phyloP scores from a whole-genome alignment of 2,888 invertebrate species.

The Athalia circularis region DNA sequence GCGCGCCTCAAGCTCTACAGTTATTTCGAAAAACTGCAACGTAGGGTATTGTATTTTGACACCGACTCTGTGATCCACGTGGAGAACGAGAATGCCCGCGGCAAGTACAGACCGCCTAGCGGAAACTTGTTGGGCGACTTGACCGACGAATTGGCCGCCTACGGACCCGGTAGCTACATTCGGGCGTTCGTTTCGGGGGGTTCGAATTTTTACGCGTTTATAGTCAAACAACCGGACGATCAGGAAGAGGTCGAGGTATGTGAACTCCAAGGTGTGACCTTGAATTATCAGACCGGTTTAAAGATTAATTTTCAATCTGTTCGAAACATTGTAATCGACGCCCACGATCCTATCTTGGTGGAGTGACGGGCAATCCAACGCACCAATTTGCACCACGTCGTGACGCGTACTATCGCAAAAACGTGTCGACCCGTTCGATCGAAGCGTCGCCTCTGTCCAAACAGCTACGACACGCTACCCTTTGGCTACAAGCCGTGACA shows the following conservation, averaged over 20 bases:
- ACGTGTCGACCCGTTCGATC: background rate
- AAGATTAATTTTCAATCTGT: background rate
- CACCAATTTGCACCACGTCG: no score
- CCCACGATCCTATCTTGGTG: background rate
- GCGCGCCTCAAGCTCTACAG: conserved; percentile 63
- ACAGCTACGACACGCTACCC: no score
- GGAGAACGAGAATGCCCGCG: no score
- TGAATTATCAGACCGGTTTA: background rate
- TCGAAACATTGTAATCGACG: background rate
- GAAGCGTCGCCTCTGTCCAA: background rate
- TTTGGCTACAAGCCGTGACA: no score
- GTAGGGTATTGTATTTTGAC: conserved; percentile 65
- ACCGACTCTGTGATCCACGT: conserved; percentile 68
- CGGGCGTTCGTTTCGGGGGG: no score
- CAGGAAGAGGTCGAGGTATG: background rate
- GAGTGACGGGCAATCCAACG: background rate
- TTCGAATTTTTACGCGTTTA: no score
- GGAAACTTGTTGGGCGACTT: conserved; percentile 65
- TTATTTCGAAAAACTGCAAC: conserved; percentile 59
- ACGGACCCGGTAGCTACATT: conserved; percentile 59
- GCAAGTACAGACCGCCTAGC: conserved; percentile 51
- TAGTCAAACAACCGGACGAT: background rate
- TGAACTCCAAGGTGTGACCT: background rate
- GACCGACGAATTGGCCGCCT: conserved; percentile 63
- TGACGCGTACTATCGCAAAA: background rate